Percentiles rank a stretch among this genome's conserved stretches.
These are phyloP conservation scores for Drosophila histrio DNA, from an alignment of 2,888 invertebrate species.

Conservation along the genomic window DNA sequence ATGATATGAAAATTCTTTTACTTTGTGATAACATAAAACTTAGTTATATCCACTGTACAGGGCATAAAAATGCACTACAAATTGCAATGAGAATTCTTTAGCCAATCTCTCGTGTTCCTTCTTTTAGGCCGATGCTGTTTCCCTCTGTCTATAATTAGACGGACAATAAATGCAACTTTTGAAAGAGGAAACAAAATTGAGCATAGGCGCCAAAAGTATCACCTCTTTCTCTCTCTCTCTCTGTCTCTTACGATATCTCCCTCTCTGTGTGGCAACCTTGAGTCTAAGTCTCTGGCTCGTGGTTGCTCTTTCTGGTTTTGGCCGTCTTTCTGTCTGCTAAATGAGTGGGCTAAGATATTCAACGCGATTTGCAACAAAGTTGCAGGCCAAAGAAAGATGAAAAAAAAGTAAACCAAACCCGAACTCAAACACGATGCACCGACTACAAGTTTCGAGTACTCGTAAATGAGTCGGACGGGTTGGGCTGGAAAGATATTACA, in stretches of 20 bases:
- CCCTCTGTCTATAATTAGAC: slow-evolving; percentile 32
- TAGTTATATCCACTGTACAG: not conserved
- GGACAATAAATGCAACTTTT: slow-evolving; percentile 3
- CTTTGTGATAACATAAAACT: not conserved
- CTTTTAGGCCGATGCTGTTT: not conserved
- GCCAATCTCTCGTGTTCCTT: not conserved
- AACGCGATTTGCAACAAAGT: slow-evolving; percentile 37
- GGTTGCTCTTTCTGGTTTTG: slow-evolving; percentile 10
- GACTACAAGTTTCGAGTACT: slow-evolving; percentile 5
- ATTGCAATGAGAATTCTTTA: not conserved
- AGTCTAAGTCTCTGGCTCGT: not conserved
- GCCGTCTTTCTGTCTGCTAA: not conserved
- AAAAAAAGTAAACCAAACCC: not conserved
- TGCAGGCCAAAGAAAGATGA: slow-evolving; percentile 5
- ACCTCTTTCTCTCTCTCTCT: not conserved
- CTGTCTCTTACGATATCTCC: not conserved
- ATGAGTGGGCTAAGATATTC: slow-evolving; percentile 24
- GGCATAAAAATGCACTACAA: not conserved
- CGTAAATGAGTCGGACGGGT: slow-evolving; percentile 27
- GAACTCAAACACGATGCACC: slow-evolving; percentile 4
- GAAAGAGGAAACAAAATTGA: not conserved
- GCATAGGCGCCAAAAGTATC: slow-evolving; percentile 31
- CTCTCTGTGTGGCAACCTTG: not conserved
- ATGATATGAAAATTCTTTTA: not conserved
- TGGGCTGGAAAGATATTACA: slow-evolving; percentile 29